Base-by-base conservation (phyloP, 2,113 vertebrate genomes). In the Zapornia atra region DNA sequence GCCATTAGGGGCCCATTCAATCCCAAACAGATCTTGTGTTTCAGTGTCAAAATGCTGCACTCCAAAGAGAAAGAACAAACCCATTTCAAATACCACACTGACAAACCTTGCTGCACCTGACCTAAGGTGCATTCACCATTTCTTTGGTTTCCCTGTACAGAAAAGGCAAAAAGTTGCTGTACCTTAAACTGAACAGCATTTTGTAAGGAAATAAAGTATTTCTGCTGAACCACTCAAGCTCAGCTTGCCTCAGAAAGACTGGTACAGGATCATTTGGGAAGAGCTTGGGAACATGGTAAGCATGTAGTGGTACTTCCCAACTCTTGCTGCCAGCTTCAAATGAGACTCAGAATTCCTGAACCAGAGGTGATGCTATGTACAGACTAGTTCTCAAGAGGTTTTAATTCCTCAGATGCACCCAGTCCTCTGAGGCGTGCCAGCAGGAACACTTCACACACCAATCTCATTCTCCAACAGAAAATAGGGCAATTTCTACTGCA, bases 1-100 rank as follows among this genome's bases (percentile, higher is more conserved):
- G 93, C 99, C 98, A 9, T 99, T 99, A 3, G 99, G 99, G 84
- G 99, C 99, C 99, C 99, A 99, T 82, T 99, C 99, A 29, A 99
- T 97, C 66, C 99, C 99, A 7, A 98, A 97, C 14, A 99, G 97
- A 80, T 99, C 99, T 92, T 99, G 99, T 0, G 99, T 99, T 84
- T 99, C 99, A 0, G 99, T 99, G 66, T 99, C 99, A 96, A 99
- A 99, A 96, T 99, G 99, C 99, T 99, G 95, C 38, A 66, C 68
- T 54, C 92, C 48, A 50, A 38, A 82, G 29, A 88, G 15, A 87
- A 64, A 80, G 69, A 31, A 64, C n/a, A 85, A 88, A 63, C 4
- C 20, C 10, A 68, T 22, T 10, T 65, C 17, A 86, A 89, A 60
- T 11, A 34, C 6, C 24, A 21, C 4, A 9, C 70, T 46, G 66